phyloP scores from a whole-genome alignment of 2,113 vertebrate genomes.

The Tricholaema leucomelas region DNA sequence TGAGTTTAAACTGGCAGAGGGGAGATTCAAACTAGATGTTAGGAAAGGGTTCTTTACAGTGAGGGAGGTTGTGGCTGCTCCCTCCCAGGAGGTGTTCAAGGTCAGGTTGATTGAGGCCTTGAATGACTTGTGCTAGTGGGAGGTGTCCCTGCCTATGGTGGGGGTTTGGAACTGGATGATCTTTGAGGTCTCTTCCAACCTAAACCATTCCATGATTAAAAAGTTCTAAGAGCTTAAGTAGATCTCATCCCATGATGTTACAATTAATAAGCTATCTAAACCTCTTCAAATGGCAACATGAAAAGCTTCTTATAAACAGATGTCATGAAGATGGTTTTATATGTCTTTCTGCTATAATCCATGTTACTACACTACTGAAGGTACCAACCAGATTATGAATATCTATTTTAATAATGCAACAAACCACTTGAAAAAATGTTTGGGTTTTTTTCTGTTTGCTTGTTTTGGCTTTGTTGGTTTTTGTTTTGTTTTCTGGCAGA shows the following conservation, averaged over 20 bases:
- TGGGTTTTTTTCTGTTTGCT: background rate
- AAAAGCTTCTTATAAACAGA: background rate
- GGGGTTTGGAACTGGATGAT: too few relatives aligned
- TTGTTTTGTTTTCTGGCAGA: background rate
- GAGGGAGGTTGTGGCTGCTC: too few relatives aligned
- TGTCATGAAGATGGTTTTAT: background rate
- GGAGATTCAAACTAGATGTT: too few relatives aligned
- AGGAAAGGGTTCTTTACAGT: too few relatives aligned
- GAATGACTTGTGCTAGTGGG: too few relatives aligned
- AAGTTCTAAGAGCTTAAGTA: background rate
- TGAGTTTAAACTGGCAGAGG: too few relatives aligned
- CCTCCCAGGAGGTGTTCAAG: too few relatives aligned
- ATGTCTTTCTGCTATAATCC: background rate
- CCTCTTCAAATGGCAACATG: background rate
- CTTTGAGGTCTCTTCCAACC: too few relatives aligned
- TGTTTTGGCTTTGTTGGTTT: too few relatives aligned
- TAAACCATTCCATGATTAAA: too few relatives aligned
- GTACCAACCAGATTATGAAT: background rate
- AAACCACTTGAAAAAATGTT: background rate
- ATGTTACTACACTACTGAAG: background rate
- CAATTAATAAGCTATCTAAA: constrained; percentile 1
- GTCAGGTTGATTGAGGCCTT: too few relatives aligned
- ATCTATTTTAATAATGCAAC: background rate
- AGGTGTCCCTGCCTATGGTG: too few relatives aligned
- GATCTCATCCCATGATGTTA: background rate